Percentiles rank a stretch among this genome's conserved stretches.
phyloP scores from a whole-genome alignment of 2,888 invertebrate species.

The Dynastes tityus region DNA sequence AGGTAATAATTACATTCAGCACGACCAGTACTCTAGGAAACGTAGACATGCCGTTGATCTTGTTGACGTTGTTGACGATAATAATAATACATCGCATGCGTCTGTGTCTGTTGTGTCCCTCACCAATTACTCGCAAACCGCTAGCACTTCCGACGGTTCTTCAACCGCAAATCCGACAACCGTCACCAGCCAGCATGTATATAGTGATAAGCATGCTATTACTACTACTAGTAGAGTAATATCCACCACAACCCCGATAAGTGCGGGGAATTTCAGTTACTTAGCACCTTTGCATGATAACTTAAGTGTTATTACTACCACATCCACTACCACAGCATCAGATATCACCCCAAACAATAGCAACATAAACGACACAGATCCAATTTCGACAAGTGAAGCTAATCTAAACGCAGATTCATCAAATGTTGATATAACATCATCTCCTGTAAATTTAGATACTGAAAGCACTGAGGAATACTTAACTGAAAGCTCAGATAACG shows the following conservation, averaged over 20 bases:
- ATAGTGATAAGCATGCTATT: conserved; percentile 63
- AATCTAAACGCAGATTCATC: too few species aligned
- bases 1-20: conserved; percentile 65
- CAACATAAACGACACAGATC: neutral
- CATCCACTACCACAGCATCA: neutral
- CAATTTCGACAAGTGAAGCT: too few species aligned
- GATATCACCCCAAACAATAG: neutral
- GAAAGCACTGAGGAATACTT: neutral
- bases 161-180: conserved; percentile 54
- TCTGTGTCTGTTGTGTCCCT: conserved; percentile 61
- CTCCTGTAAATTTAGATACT: neutral
- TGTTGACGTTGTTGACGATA: conserved; percentile 59
- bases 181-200: conserved; percentile 62
- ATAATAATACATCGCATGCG: conserved; percentile 65
- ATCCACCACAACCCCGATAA: conserved; percentile 10
- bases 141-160: conserved; percentile 57
- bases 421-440: neutral
- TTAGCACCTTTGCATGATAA: conserved; percentile 65
- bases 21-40: conserved; percentile 74
- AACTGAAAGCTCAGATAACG: neutral
- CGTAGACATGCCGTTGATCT: conserved; percentile 75
- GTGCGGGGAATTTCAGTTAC: conserved; percentile 54
- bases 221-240: conserved; percentile 61
- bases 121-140: conserved; percentile 56
- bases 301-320: conserved; percentile 59